Base-by-base conservation (phyloP, 2,113 vertebrate genomes). In the Thalassoma bifasciatum region DNA sequence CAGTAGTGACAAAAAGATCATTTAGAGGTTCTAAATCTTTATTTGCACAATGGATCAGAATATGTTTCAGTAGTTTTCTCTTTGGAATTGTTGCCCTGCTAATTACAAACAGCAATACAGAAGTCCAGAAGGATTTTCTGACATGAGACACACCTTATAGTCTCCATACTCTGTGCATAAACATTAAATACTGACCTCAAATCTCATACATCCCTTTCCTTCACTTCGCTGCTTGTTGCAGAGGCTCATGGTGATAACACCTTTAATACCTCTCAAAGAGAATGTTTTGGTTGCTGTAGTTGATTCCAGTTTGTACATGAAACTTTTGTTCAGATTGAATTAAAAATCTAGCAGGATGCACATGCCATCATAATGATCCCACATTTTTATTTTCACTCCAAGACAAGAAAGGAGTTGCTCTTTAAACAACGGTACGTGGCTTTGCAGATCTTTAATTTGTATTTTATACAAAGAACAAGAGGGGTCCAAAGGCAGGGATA, bases 221-320 rank as follows among this genome's bases (percentile, higher is more conserved):
- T 52, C 21, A 8, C 16, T 17, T 10, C 10, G 8, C 37, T 30
- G 71, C 37, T 26, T 71, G 42, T 75, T 54, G 30, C 47, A 61
- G 3, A 21, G 50, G 36, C 24, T 16, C 40, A 16, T 56, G 40
- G 36, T 56, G 16, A 53, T 12, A 12, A 38, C 51, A 53, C 19
- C 19, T 16, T 49, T 34, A 71, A 30, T 23, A 51, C 21, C 10
- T 66, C 36, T 66, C 42, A 53, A 62, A 11, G 44, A 2, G 57
- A 19, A 38, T 16, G 53, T 72, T 23, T 9, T 16, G 8, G 47
- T 54, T 71, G 63, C 22, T 49, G 5, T 62, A 34, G 61, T 50
- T 79, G 56, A 40, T 14, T 3, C 6, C 6, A 30, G 3, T 13
- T 12, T 11, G 10, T 3, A 13, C 10, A 40, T 40, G 8, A 12